Percentiles rank a stretch among this genome's conserved stretches.
phyloP scores from a whole-genome alignment of 2,888 invertebrate genomes.

The Ptilodon capucinus region DNA sequence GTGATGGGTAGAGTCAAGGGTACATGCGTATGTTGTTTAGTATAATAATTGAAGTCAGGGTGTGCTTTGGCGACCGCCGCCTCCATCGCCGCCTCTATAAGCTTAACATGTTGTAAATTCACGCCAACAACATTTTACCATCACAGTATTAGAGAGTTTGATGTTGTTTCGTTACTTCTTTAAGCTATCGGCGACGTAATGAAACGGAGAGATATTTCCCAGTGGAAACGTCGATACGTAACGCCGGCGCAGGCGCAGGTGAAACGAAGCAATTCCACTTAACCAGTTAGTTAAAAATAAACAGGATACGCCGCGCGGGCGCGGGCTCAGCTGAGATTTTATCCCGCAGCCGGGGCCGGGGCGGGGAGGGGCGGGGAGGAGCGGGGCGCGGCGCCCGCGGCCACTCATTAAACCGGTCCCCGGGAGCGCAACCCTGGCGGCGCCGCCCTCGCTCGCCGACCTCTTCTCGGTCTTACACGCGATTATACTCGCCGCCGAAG shows the following conservation, averaged over 20 bases:
- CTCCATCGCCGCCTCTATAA: too few relatives aligned
- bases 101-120: too few relatives aligned
- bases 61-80: too few relatives aligned
- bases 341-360: slow-evolving; percentile 18
- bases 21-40: too few relatives aligned
- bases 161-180: too few relatives aligned
- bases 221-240: slow-evolving; percentile 10
- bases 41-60: too few relatives aligned
- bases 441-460: slow-evolving; percentile 1
- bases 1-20: too few relatives aligned
- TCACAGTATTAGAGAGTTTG: too few relatives aligned
- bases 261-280: slow-evolving; percentile 44
- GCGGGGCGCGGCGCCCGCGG: slow-evolving; percentile 14
- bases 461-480: neutral
- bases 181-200: too few relatives aligned
- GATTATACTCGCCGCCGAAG: neutral
- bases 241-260: slow-evolving; percentile 35
- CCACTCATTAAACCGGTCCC: slow-evolving; percentile 41
- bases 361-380: slow-evolving; percentile 11
- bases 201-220: slow-evolving; percentile 3
- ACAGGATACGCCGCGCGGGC: slow-evolving; percentile 42
- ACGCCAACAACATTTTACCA: too few relatives aligned
- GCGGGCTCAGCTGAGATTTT: slow-evolving; percentile 40
- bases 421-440: slow-evolving; percentile 8
- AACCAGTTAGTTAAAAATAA: slow-evolving; percentile 70